Evolutionary conservation across 2,113 vertebrate species (phyloP), one percentile per base, ranked within the genome.

Genomic region (Rhabdomys dilectus): DNA sequence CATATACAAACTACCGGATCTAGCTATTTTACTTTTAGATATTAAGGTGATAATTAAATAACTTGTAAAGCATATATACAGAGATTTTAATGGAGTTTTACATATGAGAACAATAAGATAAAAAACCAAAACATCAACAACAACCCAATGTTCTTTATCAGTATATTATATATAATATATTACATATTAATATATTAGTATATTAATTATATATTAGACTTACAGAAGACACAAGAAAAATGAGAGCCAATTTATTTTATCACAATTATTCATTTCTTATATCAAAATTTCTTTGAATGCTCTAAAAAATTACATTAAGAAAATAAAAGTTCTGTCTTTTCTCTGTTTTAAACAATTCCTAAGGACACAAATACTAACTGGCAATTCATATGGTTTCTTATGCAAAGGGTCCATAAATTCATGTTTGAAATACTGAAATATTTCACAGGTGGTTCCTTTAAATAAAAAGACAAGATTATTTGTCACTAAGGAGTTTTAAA

Each of bases 401-500:
- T 62, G 56, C 86, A 56, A 39, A 24, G 17, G 9, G 12, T 31
- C 5, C 76, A 60, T 80, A 73, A n/a, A 53, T 70, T 94, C 70
- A 76, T 75, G 91, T 17, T n/a, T n/a, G n/a, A n/a, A n/a, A n/a
- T n/a, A n/a, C n/a, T 86, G 36, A 91, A 91, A 88, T 92, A 95
- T 56, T 97, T 68, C 66, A 82, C 51, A 96, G 15, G 56, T 36
- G 51, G 29, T 92, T 84, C 77, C 48, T 68, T 93, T 72, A 92
- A 95, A 80, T 42, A 88, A 89, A 76, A 53, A 29, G 5, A 95
- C 51, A 77, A 91, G 93, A 72, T 53, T 66, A 95, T 95, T 96
- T 89, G 95, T 94, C 45, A 97, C 45, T 91, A 51, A 53, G 81
- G 88, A 97, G 45, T 95, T 91, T 64, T 96, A 97, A 96, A 93